These are phyloP conservation scores for Andrena bucephala DNA, from an alignment of 2,888 invertebrate species.

Conservation along the genomic window DNA sequence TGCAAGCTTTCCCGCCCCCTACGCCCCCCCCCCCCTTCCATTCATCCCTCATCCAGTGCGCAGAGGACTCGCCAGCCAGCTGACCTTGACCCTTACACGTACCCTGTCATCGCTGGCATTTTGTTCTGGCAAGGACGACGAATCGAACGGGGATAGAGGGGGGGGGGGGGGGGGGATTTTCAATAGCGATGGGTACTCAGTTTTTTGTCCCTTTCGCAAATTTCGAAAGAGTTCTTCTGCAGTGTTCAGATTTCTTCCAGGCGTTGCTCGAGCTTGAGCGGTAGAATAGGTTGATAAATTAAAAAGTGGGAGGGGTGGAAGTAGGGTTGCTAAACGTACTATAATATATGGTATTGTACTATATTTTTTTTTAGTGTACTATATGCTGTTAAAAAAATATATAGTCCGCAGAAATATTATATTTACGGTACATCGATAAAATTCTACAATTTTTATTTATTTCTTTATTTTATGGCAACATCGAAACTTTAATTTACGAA, in stretches of 20 bases:
- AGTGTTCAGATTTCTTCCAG: not conserved
- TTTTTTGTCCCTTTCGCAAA: not conserved
- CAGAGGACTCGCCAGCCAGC: conserved; percentile 30
- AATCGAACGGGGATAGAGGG: conserved; percentile 9
- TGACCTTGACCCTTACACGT: conserved; percentile 56
- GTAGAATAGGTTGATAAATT: not conserved
- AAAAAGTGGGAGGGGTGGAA: not conserved
- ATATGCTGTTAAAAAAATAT: too few species aligned
- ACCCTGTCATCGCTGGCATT: conserved; percentile 50
- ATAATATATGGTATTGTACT: too few species aligned
- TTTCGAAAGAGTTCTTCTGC: not conserved
- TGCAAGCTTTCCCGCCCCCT: conserved; percentile 24
- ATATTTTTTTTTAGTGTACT: too few species aligned
- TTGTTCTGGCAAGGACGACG: conserved; percentile 36
- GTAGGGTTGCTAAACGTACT: too few species aligned
- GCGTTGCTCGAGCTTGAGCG: not conserved
- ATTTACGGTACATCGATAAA: too few species aligned
- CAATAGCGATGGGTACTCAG: not conserved
- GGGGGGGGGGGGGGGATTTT: not conserved
- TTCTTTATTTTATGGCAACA: too few species aligned
- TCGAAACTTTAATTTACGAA: too few species aligned
- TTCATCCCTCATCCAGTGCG: conserved; percentile 2
- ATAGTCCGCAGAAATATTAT: too few species aligned
- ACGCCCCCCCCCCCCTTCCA: too few species aligned
- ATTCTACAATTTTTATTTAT: too few species aligned